Evolutionary conservation across 1,140 invertebrate species (phyloP).

Genomic region (Thrips palmi): DNA sequence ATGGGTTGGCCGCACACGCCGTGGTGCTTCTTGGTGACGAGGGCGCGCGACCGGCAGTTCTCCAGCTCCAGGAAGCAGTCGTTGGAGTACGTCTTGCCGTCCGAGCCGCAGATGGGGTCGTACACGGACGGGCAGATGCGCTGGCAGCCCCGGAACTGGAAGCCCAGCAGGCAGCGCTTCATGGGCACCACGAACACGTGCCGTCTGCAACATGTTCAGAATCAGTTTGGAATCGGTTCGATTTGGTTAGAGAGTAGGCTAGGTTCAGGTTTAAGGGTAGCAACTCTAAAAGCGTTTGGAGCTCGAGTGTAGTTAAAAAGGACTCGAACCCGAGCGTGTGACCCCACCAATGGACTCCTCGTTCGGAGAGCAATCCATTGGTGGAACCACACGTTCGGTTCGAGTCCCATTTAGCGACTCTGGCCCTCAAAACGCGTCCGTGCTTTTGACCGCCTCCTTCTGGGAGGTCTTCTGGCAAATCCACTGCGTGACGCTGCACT

Average conservation of each 20-base stretch:
- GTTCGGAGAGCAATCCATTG: too few species aligned
- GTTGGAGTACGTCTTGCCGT: slow-evolving; percentile 79
- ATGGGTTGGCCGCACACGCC: slow-evolving; percentile 48
- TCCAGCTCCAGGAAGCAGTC: slow-evolving; percentile 81
- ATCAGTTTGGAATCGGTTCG: background rate
- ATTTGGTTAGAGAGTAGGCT: background rate
- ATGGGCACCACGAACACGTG: slow-evolving; percentile 75
- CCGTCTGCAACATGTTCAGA: slow-evolving; percentile 34
- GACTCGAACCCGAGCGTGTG: too few species aligned
- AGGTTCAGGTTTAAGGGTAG: too few species aligned
- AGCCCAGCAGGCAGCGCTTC: slow-evolving; percentile 61
- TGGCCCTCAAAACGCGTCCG: too few species aligned
- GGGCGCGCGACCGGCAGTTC: slow-evolving; percentile 60
- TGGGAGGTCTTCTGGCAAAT: too few species aligned
- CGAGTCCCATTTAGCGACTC: too few species aligned
- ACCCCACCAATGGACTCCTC: too few species aligned
- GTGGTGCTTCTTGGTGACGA: slow-evolving; percentile 40
- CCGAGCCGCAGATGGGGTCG: slow-evolving; percentile 76
- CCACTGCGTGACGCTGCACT: too few species aligned
- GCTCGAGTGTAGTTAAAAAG: background rate
- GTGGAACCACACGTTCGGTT: too few species aligned
- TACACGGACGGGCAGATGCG: slow-evolving; percentile 68
- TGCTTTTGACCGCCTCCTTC: too few species aligned
- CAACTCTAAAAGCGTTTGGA: too few species aligned
- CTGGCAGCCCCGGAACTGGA: slow-evolving; percentile 68